phyloP scores from a whole-genome alignment of 2,113 vertebrate genomes.

The Anguilla rostrata region DNA sequence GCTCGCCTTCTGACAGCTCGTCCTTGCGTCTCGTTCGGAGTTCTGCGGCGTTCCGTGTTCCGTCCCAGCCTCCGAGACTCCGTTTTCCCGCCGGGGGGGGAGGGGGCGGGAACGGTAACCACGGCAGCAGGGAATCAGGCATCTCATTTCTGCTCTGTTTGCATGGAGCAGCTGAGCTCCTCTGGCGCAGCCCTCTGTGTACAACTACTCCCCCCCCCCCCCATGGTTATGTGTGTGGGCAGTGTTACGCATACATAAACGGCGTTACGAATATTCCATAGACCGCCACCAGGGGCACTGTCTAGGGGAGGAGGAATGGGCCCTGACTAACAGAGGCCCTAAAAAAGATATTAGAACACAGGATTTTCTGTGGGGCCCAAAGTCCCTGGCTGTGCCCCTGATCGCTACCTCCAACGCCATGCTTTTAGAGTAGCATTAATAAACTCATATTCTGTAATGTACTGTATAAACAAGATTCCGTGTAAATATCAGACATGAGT shows the following conservation, averaged over 20 bases:
- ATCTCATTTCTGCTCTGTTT: conserved; percentile 7
- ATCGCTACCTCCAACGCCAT: not conserved
- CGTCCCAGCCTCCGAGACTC: conserved; percentile 29
- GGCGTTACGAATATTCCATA: not conserved
- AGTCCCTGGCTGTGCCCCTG: too few species aligned
- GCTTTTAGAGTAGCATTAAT: not conserved
- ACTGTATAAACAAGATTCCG: not conserved
- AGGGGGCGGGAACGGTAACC: not conserved
- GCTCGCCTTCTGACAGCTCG: conserved; percentile 27
- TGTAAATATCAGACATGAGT: not conserved
- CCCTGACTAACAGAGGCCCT: too few species aligned
- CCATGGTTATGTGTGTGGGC: not conserved
- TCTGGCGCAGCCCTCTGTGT: not conserved
- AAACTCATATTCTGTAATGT: not conserved
- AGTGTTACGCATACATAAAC: not conserved
- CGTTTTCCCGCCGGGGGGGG: not conserved
- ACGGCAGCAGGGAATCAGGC: not conserved
- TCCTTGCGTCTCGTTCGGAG: not conserved
- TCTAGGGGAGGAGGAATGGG: too few species aligned
- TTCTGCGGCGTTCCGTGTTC: conserved; percentile 21
- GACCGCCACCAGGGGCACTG: not conserved
- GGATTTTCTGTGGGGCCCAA: too few species aligned
- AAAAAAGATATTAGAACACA: too few species aligned
- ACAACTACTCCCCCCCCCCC: too few species aligned
- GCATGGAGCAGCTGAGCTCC: not conserved